These are phyloP conservation scores for Anthonomus grandis DNA, from an alignment of 1,140 invertebrate genomes.

Conservation along the genomic window DNA sequence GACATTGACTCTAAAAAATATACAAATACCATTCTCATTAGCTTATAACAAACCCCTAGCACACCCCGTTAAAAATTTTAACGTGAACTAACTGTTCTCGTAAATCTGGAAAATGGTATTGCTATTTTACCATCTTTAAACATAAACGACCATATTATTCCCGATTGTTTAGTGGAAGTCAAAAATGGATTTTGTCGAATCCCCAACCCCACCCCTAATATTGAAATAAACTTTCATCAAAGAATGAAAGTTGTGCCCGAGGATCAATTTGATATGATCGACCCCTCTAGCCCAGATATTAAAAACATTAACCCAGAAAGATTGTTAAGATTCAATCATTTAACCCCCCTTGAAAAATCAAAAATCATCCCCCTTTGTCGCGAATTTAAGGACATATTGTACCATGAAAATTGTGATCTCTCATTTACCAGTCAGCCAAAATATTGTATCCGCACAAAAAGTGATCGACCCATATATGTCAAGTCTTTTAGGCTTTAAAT, in stretches of 20 bases:
- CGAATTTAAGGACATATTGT: slow-evolving; percentile 18
- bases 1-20: slow-evolving; percentile 10
- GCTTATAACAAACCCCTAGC: slow-evolving; percentile 17
- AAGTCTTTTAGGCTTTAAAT: slow-evolving; percentile 36
- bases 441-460: slow-evolving; percentile 5
- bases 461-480: slow-evolving; percentile 8
- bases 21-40: slow-evolving; percentile 14
- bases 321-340: slow-evolving; percentile 10
- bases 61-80: slow-evolving; percentile 1
- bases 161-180: slow-evolving; percentile 12
- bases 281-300: not conserved
- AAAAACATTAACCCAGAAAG: not conserved
- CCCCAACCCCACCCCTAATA: slow-evolving; percentile 5
- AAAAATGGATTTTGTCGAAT: slow-evolving; percentile 10
- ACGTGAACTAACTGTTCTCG: slow-evolving; percentile 8
- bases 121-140: slow-evolving; percentile 16
- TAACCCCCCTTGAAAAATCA: slow-evolving; percentile 6
- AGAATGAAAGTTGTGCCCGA: slow-evolving; percentile 9
- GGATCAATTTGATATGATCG: slow-evolving; percentile 2
- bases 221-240: slow-evolving; percentile 17
- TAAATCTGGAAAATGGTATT: slow-evolving; percentile 5
- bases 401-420: slow-evolving; percentile 7
- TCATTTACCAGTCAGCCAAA: slow-evolving; percentile 17
- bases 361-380: slow-evolving; percentile 11
- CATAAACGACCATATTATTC: slow-evolving; percentile 9